Evolutionary conservation across 2,888 invertebrate species (phyloP), one percentile per base, ranked within the genome.

Genomic region (Resseliella maxima): DNA sequence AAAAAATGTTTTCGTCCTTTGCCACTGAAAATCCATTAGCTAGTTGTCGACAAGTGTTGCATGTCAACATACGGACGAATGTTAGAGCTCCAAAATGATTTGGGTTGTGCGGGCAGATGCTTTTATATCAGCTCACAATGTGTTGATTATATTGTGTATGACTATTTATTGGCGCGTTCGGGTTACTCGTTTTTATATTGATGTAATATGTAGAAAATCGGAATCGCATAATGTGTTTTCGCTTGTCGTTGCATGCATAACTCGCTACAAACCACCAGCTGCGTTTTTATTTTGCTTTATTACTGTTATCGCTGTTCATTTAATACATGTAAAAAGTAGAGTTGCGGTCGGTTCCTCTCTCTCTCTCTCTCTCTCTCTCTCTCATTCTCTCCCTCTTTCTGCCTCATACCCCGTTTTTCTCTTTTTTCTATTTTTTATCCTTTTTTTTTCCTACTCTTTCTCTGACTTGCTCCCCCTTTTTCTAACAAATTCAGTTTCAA

Each of bases 271-370:
- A 72, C 72, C 72, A 72, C 72, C 72, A 72, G 72, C 72, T 72
- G 72, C 72, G 72, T 31, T 72, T 72, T 72, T 72, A 72, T 72
- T 72, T 72, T 12, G 35, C 72, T 72, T 72, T n/a, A 72, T 72
- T 72, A 35, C 31, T 35, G 35, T 72, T 72, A 72, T 72, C 31
- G 72, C 72, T 72, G 72, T 31, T 72, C 8, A 72, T 72, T 72
- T 31, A 31, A 5, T 72, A 72, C 31, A 24, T 59, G 46, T 6
- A 50, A 72, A 72, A 72, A 72, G 12, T 72, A 35, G 31, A 10
- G 31, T 15, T 72, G 31, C 18, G 72, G 72, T 72, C 72, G 59
- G 24, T 59, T 1, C 12, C 3, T 24, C 5, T 24, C 6, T 8
- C 41, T 5, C 12, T 41, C 12, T 41, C 12, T 41, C 12, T 41